Evolutionary conservation across 2,113 vertebrate genomes (phyloP).

Genomic region (Pteruthius melanotis): DNA sequence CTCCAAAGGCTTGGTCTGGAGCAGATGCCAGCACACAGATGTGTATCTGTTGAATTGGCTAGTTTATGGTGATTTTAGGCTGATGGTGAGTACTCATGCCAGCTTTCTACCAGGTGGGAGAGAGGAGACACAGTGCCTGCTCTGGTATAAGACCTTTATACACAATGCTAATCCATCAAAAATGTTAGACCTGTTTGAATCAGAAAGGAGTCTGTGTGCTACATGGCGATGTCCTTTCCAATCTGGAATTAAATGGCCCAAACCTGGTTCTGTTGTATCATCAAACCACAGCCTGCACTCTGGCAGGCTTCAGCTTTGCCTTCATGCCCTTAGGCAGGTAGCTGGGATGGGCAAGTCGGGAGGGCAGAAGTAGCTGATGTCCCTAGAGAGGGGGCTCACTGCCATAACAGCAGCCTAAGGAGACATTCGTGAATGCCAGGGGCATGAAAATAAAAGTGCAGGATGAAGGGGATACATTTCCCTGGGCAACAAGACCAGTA

Average conservation of each 20-base stretch:
- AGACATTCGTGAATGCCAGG: background rate
- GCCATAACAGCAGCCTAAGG: background rate
- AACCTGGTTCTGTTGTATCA: accelerated
- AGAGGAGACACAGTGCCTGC: background rate
- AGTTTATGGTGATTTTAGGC: background rate
- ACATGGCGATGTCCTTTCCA: background rate
- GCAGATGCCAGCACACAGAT: background rate
- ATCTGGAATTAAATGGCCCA: background rate
- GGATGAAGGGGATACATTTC: background rate
- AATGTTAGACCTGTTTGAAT: background rate
- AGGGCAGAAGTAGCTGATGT: background rate
- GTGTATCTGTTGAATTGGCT: background rate
- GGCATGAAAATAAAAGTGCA: background rate
- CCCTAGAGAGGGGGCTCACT: background rate
- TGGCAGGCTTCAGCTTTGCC: background rate
- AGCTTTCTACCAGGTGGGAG: background rate
- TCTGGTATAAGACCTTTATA: background rate
- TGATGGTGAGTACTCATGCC: background rate
- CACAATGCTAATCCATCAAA: background rate
- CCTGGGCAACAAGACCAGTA: background rate
- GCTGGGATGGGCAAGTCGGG: background rate
- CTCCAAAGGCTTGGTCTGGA: background rate
- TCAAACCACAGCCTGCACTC: background rate
- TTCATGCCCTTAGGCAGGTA: background rate
- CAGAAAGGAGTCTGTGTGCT: background rate